These are phyloP conservation scores for Peromyscus leucopus DNA, from an alignment of 2,113 vertebrate species.

Conservation along the genomic window DNA sequence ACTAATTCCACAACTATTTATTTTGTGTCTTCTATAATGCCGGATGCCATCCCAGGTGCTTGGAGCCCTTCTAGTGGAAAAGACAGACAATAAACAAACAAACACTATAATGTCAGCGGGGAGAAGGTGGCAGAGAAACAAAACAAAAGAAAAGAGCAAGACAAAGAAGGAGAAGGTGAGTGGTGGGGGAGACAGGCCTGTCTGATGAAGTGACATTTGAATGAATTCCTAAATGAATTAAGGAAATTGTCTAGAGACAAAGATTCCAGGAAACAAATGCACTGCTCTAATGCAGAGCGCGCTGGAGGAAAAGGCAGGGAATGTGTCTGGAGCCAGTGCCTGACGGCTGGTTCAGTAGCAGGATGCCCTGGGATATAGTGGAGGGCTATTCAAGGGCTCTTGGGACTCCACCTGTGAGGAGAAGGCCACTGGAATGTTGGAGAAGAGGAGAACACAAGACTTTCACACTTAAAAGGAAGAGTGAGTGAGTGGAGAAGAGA, in stretches of 20 bases:
- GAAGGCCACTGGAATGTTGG: not conserved
- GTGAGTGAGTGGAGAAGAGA: not conserved
- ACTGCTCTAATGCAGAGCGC: fast-evolving
- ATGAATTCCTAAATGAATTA: conserved; percentile 12
- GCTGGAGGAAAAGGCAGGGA: not conserved
- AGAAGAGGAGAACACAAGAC: not conserved
- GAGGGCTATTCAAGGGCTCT: not conserved
- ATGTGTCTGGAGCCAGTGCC: not conserved
- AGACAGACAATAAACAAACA: conserved; percentile 47
- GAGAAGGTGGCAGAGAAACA: not conserved
- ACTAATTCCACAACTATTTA: conserved; percentile 6
- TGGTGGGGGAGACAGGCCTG: not conserved
- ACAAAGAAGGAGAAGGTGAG: not conserved
- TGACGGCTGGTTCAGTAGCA: not conserved
- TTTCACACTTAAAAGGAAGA: not conserved
- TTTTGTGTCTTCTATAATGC: conserved; percentile 5
- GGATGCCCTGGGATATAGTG: not conserved
- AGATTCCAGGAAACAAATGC: not conserved
- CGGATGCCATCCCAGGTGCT: not conserved
- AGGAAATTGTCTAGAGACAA: not conserved
- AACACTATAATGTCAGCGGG: not conserved
- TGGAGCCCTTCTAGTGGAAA: not conserved
- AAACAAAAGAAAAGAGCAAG: not conserved
- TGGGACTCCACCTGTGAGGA: not conserved
- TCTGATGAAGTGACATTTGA: conserved; percentile 24